Percentiles rank a stretch among this genome's conserved stretches.
These are phyloP conservation scores for Kryptolebias marmoratus DNA, from an alignment of 2,113 vertebrate genomes.

Conservation along the genomic window DNA sequence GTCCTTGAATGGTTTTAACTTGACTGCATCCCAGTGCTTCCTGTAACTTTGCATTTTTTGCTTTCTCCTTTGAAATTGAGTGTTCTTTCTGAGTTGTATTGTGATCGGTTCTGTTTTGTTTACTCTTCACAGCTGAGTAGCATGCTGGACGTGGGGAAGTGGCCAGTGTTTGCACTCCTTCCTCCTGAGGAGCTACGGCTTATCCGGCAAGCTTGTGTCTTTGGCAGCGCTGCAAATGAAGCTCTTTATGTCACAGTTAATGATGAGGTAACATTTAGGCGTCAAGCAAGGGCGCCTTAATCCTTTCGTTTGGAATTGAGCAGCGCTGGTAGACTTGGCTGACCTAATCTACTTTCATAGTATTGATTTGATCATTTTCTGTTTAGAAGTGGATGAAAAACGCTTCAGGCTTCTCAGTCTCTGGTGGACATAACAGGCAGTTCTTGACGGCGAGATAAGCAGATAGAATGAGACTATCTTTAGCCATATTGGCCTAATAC, in stretches of 20 bases:
- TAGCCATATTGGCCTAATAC: constrained; percentile 76
- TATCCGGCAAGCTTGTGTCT: constrained; percentile 94
- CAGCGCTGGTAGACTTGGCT: background rate
- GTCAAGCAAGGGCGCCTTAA: constrained; percentile 7
- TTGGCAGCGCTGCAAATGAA: constrained; percentile 94
- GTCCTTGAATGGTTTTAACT: background rate
- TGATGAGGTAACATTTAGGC: constrained; percentile 86
- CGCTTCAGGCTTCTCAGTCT: constrained; percentile 9
- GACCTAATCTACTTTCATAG: constrained; percentile 10
- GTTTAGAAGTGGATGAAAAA: constrained; percentile 14
- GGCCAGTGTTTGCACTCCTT: constrained; percentile 96
- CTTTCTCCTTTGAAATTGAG: background rate
- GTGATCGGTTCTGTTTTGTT: background rate
- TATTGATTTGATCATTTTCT: constrained; percentile 5
- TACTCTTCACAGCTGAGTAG: constrained; percentile 72
- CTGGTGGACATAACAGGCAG: constrained; percentile 14
- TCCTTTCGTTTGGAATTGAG: constrained; percentile 20
- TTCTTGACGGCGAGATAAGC: constrained; percentile 64
- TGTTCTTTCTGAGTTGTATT: background rate
- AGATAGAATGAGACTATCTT: constrained; percentile 79
- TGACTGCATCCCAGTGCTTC: background rate
- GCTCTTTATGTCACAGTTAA: constrained; percentile 93
- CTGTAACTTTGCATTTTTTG: background rate
- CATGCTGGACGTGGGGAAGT: constrained; percentile 98
- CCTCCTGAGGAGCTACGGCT: constrained; percentile 91